phyloP scores from a whole-genome alignment of 2,888 invertebrate genomes.

The Aporophyla nigra region DNA sequence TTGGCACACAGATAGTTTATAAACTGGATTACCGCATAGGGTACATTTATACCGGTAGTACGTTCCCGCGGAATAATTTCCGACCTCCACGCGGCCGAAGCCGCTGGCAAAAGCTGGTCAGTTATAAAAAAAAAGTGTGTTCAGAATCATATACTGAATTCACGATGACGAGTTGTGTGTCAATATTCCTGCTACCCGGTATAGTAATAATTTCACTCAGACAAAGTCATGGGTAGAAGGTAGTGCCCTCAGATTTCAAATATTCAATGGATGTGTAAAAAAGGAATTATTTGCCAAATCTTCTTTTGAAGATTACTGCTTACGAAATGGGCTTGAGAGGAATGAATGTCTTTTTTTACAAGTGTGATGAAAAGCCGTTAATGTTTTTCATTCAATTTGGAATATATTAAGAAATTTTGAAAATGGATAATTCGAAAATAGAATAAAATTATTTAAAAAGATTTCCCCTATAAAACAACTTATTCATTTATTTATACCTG shows the following conservation, averaged over 20 bases:
- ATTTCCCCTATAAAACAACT: background rate
- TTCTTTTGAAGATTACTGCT: conserved; percentile 22
- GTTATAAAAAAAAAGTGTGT: no score
- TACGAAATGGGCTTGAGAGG: background rate
- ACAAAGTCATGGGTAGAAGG: background rate
- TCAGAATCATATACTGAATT: no score
- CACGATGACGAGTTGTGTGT: no score
- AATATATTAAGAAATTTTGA: no score
- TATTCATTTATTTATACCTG: background rate
- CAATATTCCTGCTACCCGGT: no score
- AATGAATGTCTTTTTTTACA: background rate
- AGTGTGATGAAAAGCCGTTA: background rate
- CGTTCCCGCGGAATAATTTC: no score
- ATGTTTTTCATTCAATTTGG: conserved; percentile 1
- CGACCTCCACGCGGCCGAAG: no score
- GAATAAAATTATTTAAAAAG: no score
- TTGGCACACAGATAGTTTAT: no score
- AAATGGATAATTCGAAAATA: background rate
- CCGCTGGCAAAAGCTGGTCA: no score
- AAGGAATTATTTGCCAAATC: conserved; percentile 23
- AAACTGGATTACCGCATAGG: no score
- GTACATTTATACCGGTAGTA: no score
- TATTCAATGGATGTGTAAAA: conserved; percentile 9
- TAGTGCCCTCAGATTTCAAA: background rate
- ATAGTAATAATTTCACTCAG: background rate